A percentile compares a stretch with the other conserved stretches of the same genome.
These are phyloP conservation scores for Ecliptopera silaceata DNA, from an alignment of 2,888 invertebrate species.

Conservation along the genomic window DNA sequence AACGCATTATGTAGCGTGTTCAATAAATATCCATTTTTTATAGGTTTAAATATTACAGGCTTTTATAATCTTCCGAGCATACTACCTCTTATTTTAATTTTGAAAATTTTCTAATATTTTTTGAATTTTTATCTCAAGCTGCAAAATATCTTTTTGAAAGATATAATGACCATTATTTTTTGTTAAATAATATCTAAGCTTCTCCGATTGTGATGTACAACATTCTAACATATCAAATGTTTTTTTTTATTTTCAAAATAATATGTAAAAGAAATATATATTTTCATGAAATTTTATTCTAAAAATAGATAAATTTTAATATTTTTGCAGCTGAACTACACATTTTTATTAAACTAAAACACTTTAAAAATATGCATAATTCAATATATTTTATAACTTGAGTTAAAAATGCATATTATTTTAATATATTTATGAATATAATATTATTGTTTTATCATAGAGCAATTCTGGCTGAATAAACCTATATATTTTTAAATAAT, in stretches of 20 bases:
- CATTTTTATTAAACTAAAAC: conserved; percentile 50
- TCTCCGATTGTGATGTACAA: conserved; percentile 62
- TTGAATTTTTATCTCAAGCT: conserved; percentile 13
- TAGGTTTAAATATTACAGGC: conserved; percentile 24
- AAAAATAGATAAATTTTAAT: conserved; percentile 42
- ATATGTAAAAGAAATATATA: conserved; percentile 60
- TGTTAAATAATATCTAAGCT: conserved; percentile 25
- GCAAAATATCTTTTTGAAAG: conserved; percentile 26
- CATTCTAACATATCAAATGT: conserved; percentile 71
- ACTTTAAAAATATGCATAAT: too few relatives aligned
- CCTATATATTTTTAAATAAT: not conserved
- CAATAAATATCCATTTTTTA: conserved; percentile 26
- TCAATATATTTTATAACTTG: too few relatives aligned
- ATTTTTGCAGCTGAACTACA: conserved; percentile 52
- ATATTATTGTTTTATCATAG: not conserved
- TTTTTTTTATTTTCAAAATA: conserved; percentile 50
- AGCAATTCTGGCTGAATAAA: not conserved
- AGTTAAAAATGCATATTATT: not conserved
- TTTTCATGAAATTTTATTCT: conserved; percentile 59
- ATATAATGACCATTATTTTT: conserved; percentile 24
- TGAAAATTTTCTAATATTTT: conserved; percentile 14
- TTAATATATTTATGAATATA: not conserved
- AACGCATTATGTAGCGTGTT: conserved; percentile 54
- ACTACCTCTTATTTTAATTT: conserved; percentile 51
- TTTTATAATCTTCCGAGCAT: conserved; percentile 41